Evolutionary conservation across 2,797 vertebrate species (phyloP), one percentile per base, ranked within the genome.

Genomic region (Myotis planiceps): DNA sequence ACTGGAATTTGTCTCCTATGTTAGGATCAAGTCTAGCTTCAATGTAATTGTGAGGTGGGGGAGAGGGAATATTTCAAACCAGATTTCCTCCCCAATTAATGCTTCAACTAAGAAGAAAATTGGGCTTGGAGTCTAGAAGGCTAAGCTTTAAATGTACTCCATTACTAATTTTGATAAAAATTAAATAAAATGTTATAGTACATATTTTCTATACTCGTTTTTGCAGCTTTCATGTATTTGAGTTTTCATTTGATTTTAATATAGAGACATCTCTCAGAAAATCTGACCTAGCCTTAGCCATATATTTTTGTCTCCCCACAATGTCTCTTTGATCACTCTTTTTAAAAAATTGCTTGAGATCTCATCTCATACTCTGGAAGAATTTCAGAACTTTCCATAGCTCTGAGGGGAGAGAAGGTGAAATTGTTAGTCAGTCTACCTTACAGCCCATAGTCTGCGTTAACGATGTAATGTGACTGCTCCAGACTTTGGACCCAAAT

Each of bases 1-100:
- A 32, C 7, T 68, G 65, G 12, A 8, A 37, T 75, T 51, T 27
- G 85, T 84, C 37, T 84, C 71, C 37, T 75, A 13, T 75, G 74
- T 80, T 68, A 68, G 75, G 81, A 51, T 29, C 74, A 92, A 90
- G 58, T 45, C 49, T 86, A 12, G 80, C 90, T 60, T 86, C 80
- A 53, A 0, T 69, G 47, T 68, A 49, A 60, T 25, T 69, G 1
- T 68, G 51, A 75, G 68, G 49, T 23, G 5, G 21, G 34, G 8
- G 23, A 34, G 19, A 88, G 49, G n/a, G 18, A 65, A 75, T 45
- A 83, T 69, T 85, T 82, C 58, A 68, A 21, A n/a, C 23, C 42
- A 45, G 18, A 76, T 34, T 76, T 82, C 53, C 47, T 88, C 10
- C 19, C 8, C 25, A 71, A 65, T 18, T 55, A 37, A n/a, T 47